phyloP scores from a whole-genome alignment of 1,140 invertebrate species.

The Littorina saxatilis region DNA sequence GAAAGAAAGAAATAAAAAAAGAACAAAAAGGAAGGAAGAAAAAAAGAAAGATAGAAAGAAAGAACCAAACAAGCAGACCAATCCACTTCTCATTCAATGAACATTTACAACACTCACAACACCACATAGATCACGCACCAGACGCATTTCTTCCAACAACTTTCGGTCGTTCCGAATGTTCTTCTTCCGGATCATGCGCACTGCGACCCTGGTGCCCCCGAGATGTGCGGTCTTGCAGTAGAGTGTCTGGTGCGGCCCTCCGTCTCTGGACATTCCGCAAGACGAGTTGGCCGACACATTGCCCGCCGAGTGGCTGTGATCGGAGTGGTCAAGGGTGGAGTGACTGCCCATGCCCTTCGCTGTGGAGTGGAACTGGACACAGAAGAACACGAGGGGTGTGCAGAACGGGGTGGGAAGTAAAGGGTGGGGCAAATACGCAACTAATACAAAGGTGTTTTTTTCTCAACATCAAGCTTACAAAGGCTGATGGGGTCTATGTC shows the following conservation, averaged over 20 bases:
- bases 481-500: too few species aligned
- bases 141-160: constrained; percentile 63
- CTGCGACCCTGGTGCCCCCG: constrained; percentile 52
- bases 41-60: neutral
- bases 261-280: too few species aligned
- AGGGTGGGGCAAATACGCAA: too few species aligned
- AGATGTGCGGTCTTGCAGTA: constrained; percentile 43
- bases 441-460: too few species aligned
- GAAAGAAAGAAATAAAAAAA: neutral
- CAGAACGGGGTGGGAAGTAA: too few species aligned
- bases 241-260: neutral
- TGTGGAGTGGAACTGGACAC: constrained; percentile 13
- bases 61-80: neutral
- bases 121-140: constrained; percentile 31
- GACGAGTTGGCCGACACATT: too few species aligned
- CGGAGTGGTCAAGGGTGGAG: neutral
- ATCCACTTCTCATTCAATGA: neutral
- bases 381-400: too few species aligned
- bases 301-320: neutral
- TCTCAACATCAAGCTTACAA: too few species aligned
- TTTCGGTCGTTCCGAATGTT: constrained; percentile 58
- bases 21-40: neutral
- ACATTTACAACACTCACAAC: neutral
- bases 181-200: constrained; percentile 58
- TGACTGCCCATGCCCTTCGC: neutral